Evolutionary conservation across 2,797 vertebrate genomes (phyloP).

Genomic region (Adrianichthys oophorus): DNA sequence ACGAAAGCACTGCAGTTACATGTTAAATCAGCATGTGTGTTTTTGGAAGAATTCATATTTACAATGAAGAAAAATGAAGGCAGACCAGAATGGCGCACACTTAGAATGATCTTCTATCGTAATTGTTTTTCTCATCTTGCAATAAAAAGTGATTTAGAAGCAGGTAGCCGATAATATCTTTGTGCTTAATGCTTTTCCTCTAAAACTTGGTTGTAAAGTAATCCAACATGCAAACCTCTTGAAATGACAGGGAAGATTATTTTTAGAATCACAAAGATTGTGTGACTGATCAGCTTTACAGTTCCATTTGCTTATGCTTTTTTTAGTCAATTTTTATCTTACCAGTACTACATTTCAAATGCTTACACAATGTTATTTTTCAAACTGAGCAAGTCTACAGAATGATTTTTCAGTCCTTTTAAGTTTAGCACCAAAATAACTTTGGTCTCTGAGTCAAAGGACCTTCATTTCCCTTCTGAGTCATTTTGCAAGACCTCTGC

Average conservation of each 20-base stretch:
- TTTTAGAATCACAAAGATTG: conserved; percentile 10
- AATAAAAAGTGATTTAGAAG: conserved; percentile 49
- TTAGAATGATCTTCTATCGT: conserved; percentile 43
- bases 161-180: conserved; percentile 22
- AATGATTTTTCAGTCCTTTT: conserved; percentile 36
- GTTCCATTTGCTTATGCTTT: conserved; percentile 7
- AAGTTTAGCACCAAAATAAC: conserved; percentile 59
- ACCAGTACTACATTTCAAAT: conserved; percentile 3
- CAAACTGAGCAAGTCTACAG: conserved; percentile 9
- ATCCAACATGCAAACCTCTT: conserved; percentile 22
- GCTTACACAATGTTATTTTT: conserved; percentile 3
- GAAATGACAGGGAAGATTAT: conserved; percentile 33
- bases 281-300: conserved; percentile 22
- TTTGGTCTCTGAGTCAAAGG: conserved; percentile 55
- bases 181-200: conserved; percentile 32
- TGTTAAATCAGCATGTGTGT: too few species aligned
- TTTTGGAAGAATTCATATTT: conserved; percentile 24
- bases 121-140: conserved; percentile 51
- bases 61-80: conserved; percentile 39
- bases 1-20: too few species aligned
- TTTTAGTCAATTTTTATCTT: conserved; percentile 3
- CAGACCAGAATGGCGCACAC: conserved; percentile 8
- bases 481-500: conserved; percentile 72
- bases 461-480: conserved; percentile 65
- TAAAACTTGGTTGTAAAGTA: conserved; percentile 22